Conservation (phyloP, 2,797 vertebrate genomes). For the Sebastes matsubarae region DNA sequence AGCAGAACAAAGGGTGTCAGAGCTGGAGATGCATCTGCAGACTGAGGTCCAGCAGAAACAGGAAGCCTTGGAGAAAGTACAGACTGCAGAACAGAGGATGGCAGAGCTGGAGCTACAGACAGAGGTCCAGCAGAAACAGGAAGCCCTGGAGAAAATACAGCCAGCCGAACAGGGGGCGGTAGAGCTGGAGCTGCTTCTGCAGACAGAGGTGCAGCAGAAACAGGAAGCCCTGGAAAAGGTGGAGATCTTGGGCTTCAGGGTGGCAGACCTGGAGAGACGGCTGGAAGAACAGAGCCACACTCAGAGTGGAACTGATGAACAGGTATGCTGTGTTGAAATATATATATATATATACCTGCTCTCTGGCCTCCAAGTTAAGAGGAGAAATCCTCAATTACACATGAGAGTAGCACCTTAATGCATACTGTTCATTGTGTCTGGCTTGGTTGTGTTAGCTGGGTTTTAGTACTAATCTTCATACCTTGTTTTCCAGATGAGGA, state of each 20-base stretch:
- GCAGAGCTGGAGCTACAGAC: constrained; percentile 53
- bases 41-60: constrained; percentile 58
- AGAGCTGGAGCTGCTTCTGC: constrained; percentile 38
- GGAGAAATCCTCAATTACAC: not conserved
- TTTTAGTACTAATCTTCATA: not conserved
- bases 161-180: constrained; percentile 44
- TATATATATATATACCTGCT: not conserved
- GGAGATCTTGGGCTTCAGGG: constrained; percentile 37
- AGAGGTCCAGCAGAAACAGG: constrained; percentile 55
- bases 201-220: constrained; percentile 55
- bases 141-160: constrained; percentile 14
- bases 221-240: constrained; percentile 44
- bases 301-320: not conserved
- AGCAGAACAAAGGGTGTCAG: constrained; percentile 43
- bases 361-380: not conserved
- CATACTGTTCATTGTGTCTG: not conserved
- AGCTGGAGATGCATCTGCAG: constrained; percentile 53
- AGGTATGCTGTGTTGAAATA: constrained; percentile 34
- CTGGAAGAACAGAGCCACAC: constrained; percentile 38
- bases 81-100: not conserved
- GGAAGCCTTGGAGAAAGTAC: constrained; percentile 38
- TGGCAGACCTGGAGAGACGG: constrained; percentile 56
- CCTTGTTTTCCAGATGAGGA: constrained; percentile 70
- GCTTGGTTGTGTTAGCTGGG: not conserved
- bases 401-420: not conserved